Evolutionary conservation across 2,797 vertebrate genomes (phyloP).

Genomic region (Urocyon cinereoargenteus): DNA sequence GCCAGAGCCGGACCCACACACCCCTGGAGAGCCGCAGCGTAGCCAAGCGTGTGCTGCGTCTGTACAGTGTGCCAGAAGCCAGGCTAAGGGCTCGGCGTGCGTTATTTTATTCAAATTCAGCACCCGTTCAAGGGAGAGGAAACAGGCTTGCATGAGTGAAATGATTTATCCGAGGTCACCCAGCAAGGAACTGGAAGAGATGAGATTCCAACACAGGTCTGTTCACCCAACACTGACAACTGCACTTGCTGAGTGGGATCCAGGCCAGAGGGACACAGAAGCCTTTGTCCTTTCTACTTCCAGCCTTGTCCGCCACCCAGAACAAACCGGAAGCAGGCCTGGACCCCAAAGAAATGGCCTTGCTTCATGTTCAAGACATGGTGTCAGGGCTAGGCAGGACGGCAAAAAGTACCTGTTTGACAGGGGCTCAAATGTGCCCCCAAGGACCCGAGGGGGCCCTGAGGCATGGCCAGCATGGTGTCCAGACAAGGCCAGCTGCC

Average conservation of each 20-base stretch:
- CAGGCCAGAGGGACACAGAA: background rate
- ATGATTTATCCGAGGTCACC: background rate
- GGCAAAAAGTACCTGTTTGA: background rate
- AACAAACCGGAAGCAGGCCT: background rate
- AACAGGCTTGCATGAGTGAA: background rate
- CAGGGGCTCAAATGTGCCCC: background rate
- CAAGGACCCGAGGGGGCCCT: background rate
- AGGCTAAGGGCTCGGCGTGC: background rate
- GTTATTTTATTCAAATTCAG: background rate
- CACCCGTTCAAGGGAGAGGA: background rate
- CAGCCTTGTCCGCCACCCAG: too few relatives aligned
- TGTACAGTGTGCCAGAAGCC: fast-evolving
- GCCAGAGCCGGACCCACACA: background rate
- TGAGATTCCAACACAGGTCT: background rate
- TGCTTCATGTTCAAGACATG: too few relatives aligned
- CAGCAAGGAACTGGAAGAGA: background rate
- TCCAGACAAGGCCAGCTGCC: fast-evolving
- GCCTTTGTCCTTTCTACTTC: background rate
- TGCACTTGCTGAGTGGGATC: background rate
- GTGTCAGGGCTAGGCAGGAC: background rate
- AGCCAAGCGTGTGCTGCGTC: fast-evolving
- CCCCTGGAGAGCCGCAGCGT: background rate
- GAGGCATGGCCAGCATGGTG: fast-evolving
- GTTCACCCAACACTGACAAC: background rate
- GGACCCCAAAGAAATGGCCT: background rate